Evolutionary conservation across 2,113 vertebrate species (phyloP).

Genomic region (Phalacrocorax carbo): DNA sequence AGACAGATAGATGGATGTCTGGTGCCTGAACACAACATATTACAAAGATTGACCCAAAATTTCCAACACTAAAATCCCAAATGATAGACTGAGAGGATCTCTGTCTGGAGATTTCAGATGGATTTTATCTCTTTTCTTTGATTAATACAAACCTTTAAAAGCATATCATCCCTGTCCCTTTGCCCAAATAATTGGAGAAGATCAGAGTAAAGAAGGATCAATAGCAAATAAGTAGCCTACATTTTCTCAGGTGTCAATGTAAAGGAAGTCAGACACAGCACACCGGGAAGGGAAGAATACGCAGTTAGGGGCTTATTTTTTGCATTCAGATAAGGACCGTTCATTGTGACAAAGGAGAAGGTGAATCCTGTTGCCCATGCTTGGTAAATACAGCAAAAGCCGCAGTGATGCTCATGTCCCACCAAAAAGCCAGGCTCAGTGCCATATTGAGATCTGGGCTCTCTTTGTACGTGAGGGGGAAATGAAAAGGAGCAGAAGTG

Average conservation of each 20-base stretch:
- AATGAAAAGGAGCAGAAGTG: neutral
- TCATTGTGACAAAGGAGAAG: accelerated
- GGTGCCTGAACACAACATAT: neutral
- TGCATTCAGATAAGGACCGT: neutral
- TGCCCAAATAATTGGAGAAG: constrained; percentile 17
- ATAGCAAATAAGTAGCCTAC: neutral
- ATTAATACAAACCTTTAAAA: constrained; percentile 30
- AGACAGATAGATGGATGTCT: constrained; percentile 52
- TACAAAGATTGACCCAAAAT: constrained; percentile 43
- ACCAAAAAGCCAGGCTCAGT: neutral
- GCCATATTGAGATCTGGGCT: neutral
- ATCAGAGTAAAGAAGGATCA: constrained; percentile 13
- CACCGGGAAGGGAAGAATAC: neutral
- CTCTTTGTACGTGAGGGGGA: neutral
- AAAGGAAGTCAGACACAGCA: neutral
- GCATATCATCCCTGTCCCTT: neutral
- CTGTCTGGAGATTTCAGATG: neutral
- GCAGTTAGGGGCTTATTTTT: neutral
- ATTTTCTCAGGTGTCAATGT: neutral
- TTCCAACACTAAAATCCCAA: constrained; percentile 38
- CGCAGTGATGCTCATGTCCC: neutral
- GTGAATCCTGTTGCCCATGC: neutral
- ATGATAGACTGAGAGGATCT: neutral
- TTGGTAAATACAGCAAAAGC: neutral
- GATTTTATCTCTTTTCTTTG: constrained; percentile 20